Conservation (phyloP, 2,888 invertebrate genomes). For the Galerucella calmariensis region DNA sequence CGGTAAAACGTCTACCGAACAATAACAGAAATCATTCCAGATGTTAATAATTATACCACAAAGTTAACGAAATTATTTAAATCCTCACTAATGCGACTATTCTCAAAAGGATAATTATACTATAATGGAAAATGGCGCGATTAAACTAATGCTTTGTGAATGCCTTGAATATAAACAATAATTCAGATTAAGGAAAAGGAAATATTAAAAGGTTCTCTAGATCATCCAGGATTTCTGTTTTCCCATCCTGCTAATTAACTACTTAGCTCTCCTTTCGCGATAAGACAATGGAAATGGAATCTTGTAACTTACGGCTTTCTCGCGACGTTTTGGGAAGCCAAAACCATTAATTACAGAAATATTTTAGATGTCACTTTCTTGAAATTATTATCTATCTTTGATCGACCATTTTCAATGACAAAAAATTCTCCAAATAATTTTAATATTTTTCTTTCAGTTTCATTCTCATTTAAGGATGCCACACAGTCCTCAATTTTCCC, state of each 20-base stretch:
- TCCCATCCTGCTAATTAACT: conserved; percentile 52
- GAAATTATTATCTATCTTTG: conserved; percentile 38
- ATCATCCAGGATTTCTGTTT: conserved; percentile 42
- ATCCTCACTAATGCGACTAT: conserved; percentile 27
- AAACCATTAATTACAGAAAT: conserved; percentile 49
- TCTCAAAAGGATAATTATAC: conserved; percentile 33
- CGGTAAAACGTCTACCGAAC: background rate
- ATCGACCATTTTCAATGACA: too few relatives aligned
- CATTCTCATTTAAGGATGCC: too few relatives aligned
- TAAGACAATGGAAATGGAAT: conserved; percentile 53
- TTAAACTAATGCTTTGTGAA: conserved; percentile 32
- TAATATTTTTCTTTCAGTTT: too few relatives aligned
- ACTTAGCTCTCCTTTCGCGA: conserved; percentile 50
- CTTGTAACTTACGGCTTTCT: conserved; percentile 50
- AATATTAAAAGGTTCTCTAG: conserved; percentile 37
- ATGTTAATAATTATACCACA: conserved; percentile 28
- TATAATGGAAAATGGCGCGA: conserved; percentile 35
- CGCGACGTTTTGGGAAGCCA: conserved; percentile 46
- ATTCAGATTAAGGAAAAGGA: conserved; percentile 35
- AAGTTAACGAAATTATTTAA: conserved; percentile 30
- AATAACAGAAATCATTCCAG: conserved; percentile 23
- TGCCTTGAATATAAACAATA: conserved; percentile 38
- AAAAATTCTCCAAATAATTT: too few relatives aligned
- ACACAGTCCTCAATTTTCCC: too few relatives aligned
- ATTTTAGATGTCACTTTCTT: conserved; percentile 47